phyloP scores from a whole-genome alignment of 2,888 invertebrate genomes.

The Ichneumoninae sp. region DNA sequence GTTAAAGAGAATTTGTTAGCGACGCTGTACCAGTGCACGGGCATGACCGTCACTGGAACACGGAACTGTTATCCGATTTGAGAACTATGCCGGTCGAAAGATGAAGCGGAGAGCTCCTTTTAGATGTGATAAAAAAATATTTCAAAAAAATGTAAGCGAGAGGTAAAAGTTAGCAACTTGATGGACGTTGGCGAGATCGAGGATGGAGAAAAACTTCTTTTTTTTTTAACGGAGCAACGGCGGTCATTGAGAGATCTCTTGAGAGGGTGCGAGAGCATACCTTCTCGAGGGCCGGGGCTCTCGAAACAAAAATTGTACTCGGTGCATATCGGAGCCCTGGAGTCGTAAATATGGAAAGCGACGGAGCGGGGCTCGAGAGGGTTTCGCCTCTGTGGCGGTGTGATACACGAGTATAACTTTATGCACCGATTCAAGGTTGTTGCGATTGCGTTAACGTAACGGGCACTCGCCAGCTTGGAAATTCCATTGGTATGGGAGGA shows the following conservation, averaged over 20 bases:
- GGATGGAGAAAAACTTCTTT: conserved; percentile 44
- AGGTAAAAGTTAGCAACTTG: conserved; percentile 45
- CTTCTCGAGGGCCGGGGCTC: background rate
- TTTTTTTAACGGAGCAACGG: conserved; percentile 21
- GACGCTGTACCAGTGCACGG: conserved; percentile 10
- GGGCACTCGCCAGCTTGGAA: conserved; percentile 12
- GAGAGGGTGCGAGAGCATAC: conserved; percentile 16
- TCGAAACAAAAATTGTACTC: conserved; percentile 35
- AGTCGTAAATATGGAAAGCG: conserved; percentile 46
- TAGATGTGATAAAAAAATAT: conserved; percentile 7
- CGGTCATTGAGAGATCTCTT: conserved; percentile 25
- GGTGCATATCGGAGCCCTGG: conserved; percentile 31
- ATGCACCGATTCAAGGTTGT: conserved; percentile 52
- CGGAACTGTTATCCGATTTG: conserved; percentile 24
- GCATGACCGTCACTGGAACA: conserved; percentile 19
- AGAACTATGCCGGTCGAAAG: conserved; percentile 15
- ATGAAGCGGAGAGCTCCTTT: background rate
- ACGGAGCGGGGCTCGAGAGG: background rate
- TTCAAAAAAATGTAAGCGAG: conserved; percentile 1
- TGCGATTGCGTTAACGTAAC: conserved; percentile 42
- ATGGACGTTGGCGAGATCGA: conserved; percentile 30
- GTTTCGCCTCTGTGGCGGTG: background rate
- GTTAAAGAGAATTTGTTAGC: conserved; percentile 47
- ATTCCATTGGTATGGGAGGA: background rate
- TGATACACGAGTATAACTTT: conserved; percentile 19